Evolutionary conservation across 2,888 invertebrate species (phyloP), one percentile per base, ranked within the genome.

Genomic region (Catocala nupta): DNA sequence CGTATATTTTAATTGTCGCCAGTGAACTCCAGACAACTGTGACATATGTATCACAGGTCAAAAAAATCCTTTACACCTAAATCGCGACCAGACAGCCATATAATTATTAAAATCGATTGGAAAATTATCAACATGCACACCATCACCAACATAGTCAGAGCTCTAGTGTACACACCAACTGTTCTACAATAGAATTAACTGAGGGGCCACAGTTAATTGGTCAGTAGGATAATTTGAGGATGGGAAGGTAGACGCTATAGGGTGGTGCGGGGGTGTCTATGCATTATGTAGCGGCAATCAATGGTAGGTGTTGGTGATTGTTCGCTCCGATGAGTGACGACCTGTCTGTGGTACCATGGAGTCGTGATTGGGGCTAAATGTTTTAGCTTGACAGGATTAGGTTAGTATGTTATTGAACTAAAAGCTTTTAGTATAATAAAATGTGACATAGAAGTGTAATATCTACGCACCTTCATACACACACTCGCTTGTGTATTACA

Each of bases 281-380:
- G 91, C 90, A 93, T 93, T 90, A 93, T 93, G 90, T 90, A 92
- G 90, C 83, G 86, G 87, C 91, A 93, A 92, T 93, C 93, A 92
- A 90, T 89, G 90, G 87, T 83, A 89, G 90, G 90, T 92, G 91
- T 90, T 79, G 87, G 85, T 89, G 87, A 91, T 90, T 90, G 92
- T 86, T 81, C 81, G 64, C 68, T 64, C 60, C 71, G 66, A 71
- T 73, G 80, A 82, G 77, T 82, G 84, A 84, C 83, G 82, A 75
- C 68, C 55, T 73, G 57, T 64, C 34, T 55, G 48, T 13, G 50
- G 55, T 63, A 54, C 60, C 48, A 57, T 87, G 71, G 87, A 88
- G 82, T 78, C 47, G 84, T n/a, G 45, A 39, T 58, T 59, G 5
- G 13, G 33, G 9, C 47, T 54, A 53, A 34, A 50, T 44, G 10